Evolutionary conservation across 64 coral and sea anemone genomes (phyloP), one percentile per base, ranked within the genome.

Genomic region (Montipora sp.): DNA sequence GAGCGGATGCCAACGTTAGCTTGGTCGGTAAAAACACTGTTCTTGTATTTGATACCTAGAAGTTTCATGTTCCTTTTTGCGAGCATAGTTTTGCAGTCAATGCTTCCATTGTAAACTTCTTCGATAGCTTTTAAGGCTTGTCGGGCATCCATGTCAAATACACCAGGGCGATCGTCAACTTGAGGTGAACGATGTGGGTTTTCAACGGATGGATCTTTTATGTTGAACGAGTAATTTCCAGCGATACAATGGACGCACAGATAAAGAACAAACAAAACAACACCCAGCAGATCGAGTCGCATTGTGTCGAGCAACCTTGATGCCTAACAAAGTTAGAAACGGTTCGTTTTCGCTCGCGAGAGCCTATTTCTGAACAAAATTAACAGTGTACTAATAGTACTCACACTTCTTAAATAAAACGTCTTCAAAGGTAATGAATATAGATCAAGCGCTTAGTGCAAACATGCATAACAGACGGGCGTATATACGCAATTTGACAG

Each of bases 121-220:
- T 89, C 95, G 48, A 98, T 94, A 48, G 90, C 94, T 50, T 87
- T 76, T 8, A 98, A 73, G 19, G 95, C 95, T 60, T 81, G 16
- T 1, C 95, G 95, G 1, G 95, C 95, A 21, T 83, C 92, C 95
- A 98, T 98, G 48, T 85, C 75, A 12, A 98, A 98, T 6, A 76
- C 92, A 2, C 84, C 91, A 0, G 84, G 77, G 6, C 95, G 77
- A 43, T 89, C 57, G 78, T 98, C 95, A 20, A 70, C 70, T 1
- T 94, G 67, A 14, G 88, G 95, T 1, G 48, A 27, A 16, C 95
- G 92, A n/a, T 71, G 43, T 4, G 92, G 95, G 19, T 97, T 94
- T 1, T 77, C 23, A 10, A 97, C 78, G 5, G 95, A 98, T 4
- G 92, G 92, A 66, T 98, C 92, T 49, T 63, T 51, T 59, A 48